Conservation (phyloP, 2,113 vertebrate genomes). For the Pseudonaja textilis region DNA sequence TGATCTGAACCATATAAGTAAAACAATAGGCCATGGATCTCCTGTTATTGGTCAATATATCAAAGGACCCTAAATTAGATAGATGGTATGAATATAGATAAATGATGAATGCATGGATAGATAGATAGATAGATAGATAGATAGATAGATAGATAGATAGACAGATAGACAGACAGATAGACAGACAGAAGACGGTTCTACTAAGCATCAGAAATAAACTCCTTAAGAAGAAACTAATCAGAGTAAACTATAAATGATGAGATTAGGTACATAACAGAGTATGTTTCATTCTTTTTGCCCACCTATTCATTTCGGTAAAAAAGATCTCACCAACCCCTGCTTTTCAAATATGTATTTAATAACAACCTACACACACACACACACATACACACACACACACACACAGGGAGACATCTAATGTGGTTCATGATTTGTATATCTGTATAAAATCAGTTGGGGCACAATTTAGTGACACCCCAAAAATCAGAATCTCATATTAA, state of each 20-base stretch:
- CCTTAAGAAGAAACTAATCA: not conserved
- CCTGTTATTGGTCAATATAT: not conserved
- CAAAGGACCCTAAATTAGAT: not conserved
- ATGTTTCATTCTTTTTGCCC: not conserved
- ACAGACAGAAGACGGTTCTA: no score
- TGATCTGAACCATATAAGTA: not conserved
- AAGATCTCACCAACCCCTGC: not conserved
- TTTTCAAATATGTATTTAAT: not conserved
- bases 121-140: not conserved
- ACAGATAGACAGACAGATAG: not conserved
- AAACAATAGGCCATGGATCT: not conserved
- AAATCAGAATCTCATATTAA: not conserved
- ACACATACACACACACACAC: not conserved
- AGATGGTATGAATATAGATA: not conserved
- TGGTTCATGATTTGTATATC: not conserved
- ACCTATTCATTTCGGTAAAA: not conserved
- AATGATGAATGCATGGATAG: not conserved
- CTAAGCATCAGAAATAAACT: not conserved
- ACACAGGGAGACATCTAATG: not conserved
- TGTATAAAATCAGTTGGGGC: not conserved
- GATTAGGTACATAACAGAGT: not conserved
- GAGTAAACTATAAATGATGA: no score
- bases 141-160: not conserved
- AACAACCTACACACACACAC: not conserved
- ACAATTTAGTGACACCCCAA: not conserved